These are phyloP conservation scores for Sigmodon hispidus DNA, from an alignment of 2,113 vertebrate species.

Conservation along the genomic window DNA sequence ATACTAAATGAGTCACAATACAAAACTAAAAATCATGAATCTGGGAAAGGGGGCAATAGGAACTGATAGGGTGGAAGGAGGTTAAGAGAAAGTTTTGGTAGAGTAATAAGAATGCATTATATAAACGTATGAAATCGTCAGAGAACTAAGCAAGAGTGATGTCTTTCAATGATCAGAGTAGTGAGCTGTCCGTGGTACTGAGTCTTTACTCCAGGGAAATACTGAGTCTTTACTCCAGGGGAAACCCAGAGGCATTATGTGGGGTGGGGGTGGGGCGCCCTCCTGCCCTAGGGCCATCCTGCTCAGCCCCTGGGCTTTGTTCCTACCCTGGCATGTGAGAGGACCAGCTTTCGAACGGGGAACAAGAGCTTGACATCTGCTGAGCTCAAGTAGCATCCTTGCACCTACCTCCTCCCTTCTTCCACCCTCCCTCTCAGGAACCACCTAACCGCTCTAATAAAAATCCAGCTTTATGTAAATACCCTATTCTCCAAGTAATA, in stretches of 20 bases:
- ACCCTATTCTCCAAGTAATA: constrained; percentile 84
- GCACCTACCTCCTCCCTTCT: constrained; percentile 12
- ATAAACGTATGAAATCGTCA: background rate
- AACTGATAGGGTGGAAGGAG: background rate
- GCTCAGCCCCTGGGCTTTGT: background rate
- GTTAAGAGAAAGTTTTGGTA: background rate
- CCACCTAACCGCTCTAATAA: constrained; percentile 79
- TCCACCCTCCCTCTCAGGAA: constrained; percentile 41
- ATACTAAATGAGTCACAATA: background rate
- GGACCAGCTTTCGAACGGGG: background rate
- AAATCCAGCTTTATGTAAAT: constrained; percentile 82
- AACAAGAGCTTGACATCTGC: background rate
- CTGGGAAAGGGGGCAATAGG: background rate
- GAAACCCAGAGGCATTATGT: background rate
- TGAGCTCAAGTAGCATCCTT: background rate
- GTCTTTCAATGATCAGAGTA: rapidly evolving
- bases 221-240: background rate
- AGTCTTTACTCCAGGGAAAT: background rate
- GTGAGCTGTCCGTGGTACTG: constrained; percentile 30
- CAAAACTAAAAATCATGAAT: background rate
- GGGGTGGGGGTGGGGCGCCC: too few relatives aligned
- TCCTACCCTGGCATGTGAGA: background rate
- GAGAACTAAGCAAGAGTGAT: background rate
- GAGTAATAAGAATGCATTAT: background rate
- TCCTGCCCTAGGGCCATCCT: background rate